phyloP scores from a whole-genome alignment of 2,797 vertebrate genomes.

The Hydrolagus colliei region DNA sequence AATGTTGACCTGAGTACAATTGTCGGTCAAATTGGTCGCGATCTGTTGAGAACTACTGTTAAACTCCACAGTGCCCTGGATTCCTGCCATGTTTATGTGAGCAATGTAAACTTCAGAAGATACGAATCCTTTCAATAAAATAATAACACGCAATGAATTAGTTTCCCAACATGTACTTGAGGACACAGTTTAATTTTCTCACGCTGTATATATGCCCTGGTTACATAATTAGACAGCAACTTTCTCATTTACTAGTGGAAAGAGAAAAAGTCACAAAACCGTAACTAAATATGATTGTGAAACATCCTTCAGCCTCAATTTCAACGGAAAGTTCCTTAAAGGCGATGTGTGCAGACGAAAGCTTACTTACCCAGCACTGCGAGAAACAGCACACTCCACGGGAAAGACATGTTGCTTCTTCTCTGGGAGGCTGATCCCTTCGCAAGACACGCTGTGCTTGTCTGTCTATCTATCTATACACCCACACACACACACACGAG shows the following conservation, averaged over 20 bases:
- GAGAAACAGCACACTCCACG: background rate
- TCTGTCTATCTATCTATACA: no score
- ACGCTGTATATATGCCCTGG: background rate
- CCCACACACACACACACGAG: no score
- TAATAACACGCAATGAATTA: background rate
- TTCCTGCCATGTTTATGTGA: slow-evolving; percentile 60
- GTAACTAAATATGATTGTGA: no score
- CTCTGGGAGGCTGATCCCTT: no score
- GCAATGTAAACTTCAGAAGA: slow-evolving; percentile 50
- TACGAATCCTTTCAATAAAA: slow-evolving; percentile 41
- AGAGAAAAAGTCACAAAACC: no score
- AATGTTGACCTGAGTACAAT: slow-evolving; percentile 48
- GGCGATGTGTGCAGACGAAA: background rate
- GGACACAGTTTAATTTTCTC: background rate
- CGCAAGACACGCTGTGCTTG: no score
- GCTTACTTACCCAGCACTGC: background rate
- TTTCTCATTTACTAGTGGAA: no score
- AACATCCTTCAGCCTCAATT: background rate
- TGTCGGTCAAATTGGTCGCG: slow-evolving; percentile 45
- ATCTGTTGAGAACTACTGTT: slow-evolving; percentile 44
- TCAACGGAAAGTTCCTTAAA: background rate
- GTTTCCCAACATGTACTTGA: background rate
- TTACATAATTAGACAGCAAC: background rate
- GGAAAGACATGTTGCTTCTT: background rate
- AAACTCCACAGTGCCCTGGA: slow-evolving; percentile 56